Evolutionary conservation across 2,888 invertebrate species (phyloP), one percentile per base, ranked within the genome.

Genomic region (Hetaerina titia): DNA sequence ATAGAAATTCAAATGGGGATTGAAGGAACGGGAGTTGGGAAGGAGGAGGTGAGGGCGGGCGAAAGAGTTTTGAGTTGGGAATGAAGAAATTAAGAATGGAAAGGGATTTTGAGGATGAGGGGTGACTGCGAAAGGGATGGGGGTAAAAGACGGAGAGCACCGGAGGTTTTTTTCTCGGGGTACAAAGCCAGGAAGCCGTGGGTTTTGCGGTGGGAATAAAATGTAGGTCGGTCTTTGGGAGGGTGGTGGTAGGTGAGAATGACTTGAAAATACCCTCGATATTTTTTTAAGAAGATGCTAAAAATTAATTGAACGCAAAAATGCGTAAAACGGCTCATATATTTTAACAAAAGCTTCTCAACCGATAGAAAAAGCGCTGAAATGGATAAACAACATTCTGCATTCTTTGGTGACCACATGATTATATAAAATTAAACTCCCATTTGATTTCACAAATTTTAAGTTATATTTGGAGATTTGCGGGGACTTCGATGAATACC

Each of bases 1-100:
- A 89, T 89, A 89, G 89, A 89, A 89, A 89, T 89, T 89, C 89
- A 89, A 89, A 89, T 89, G 58, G n/a, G 45, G 88, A 81, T 22
- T 88, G 88, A 56, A 56, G 58, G 58, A 22, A 31, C 9, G 31
- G 81, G 13, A 11, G 31, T 11, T 31, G 81, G 15, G 89, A 69
- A 15, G 89, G 58, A n/a, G 15, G 89, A 22, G 58, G n/a, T 22
- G 89, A 25, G 89, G 88, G 15, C 22, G 57, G 11, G 58, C 9
- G n/a, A 45, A 58, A 22, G 58, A 56, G 89, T 58, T 58, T 11
- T 22, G 56, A 57, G 58, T 22, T 57, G 57, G 58, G 89, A 58
- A 58, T 17, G 89, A 81, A 81, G n/a, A 58, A 89, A 58, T 56
- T 56, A n/a, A 58, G 56, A 22, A 25, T 81, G 13, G 58, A n/a